Evolutionary conservation across 2,797 vertebrate species (phyloP).

Genomic region (Nyctalus aviator): DNA sequence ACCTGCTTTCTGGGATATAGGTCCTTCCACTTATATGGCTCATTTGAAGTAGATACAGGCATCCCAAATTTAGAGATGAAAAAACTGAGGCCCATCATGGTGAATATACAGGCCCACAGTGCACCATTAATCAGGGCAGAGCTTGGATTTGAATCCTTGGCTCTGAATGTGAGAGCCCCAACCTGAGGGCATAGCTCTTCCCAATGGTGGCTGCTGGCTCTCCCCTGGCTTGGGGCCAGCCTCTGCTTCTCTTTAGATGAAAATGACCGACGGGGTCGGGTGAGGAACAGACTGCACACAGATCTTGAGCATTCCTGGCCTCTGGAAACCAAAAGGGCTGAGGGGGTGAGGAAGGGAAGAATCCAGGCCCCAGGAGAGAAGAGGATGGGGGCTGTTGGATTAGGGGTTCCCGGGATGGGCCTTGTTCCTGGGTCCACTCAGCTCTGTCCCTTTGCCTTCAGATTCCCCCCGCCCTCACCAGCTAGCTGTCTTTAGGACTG

Average conservation of each 20-base stretch:
- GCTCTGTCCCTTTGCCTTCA: neutral
- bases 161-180: neutral
- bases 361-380: neutral
- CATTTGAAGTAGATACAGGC: neutral
- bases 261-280: neutral
- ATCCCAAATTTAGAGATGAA: neutral
- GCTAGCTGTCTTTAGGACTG: neutral
- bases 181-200: neutral
- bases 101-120: neutral
- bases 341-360: neutral
- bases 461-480: neutral
- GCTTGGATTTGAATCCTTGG: neutral
- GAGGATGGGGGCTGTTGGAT: neutral
- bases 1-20: neutral
- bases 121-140: neutral
- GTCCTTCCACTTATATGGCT: neutral
- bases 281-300: neutral
- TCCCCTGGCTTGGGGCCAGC: neutral
- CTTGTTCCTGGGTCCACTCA: neutral
- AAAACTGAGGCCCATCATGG: neutral
- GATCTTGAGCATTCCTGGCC: neutral
- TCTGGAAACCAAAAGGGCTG: neutral
- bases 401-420: neutral
- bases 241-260: slow-evolving; percentile 20
- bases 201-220: neutral